Evolutionary conservation across 2,888 invertebrate genomes (phyloP), one percentile per base, ranked within the genome.

Genomic region (Diploptera punctata): DNA sequence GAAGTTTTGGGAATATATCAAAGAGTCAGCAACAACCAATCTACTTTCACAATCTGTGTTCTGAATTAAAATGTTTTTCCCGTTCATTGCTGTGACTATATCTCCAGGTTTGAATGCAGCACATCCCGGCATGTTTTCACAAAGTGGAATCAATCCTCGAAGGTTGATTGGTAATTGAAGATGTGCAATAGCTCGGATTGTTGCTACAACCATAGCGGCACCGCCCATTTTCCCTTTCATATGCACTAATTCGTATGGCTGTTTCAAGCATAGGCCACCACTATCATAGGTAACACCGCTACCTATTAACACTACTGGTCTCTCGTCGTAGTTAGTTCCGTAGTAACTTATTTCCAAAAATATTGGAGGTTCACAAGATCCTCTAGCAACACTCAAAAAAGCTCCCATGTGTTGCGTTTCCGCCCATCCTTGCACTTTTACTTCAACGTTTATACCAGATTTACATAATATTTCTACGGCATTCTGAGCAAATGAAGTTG

Each of bases 221-320:
- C 92, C 92, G 2, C 88, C 88, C 91, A 92, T 92, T 80, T 92
- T 92, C 1, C 86, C 90, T 71, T 90, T 82, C 92, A 92, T 92
- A 74, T 87, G 84, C 76, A 89, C 89, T 92, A 92, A 92, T 29
- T 81, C 81, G 0, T 83, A 81, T 0, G 88, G 76, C 0, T 90
- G 88, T 81, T 92, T 92, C 33, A 92, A 80, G 71, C 90, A 90
- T 73, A 92, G 91, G 70, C 94, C 93, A 47, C 94, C 94, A 78
- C 91, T 90, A 80, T 91, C 89, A 79, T 89, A 89, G 1, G 89
- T 89, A 19, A 89, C 86, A 9, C 89, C 89, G 79, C 87, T 87
- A 3, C 92, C 92, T 10, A 92, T 88, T 33, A 92, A 82, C 9
- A 87, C 88, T 33, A 88, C 80, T 0, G 89, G 89, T n/a, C 83